Evolutionary conservation across 2,113 vertebrate species (phyloP).

Genomic region (Hiodon tergisus): DNA sequence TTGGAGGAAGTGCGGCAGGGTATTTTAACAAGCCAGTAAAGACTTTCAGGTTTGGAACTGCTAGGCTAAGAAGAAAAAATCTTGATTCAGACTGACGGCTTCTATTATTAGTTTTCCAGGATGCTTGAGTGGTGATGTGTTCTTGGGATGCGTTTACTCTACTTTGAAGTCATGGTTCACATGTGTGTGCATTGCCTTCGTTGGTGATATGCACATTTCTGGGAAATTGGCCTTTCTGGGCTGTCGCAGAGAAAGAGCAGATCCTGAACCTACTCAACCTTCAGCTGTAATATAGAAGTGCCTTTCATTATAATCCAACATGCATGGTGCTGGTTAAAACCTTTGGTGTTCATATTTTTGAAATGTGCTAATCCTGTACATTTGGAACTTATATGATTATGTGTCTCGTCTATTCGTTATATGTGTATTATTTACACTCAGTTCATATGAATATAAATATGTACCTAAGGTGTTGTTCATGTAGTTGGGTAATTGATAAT

Average conservation of each 20-base stretch:
- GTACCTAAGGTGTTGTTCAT: conserved; percentile 9
- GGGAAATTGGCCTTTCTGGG: not conserved
- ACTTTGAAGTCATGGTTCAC: not conserved
- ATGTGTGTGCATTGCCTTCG: too few relatives aligned
- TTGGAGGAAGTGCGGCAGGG: conserved; percentile 35
- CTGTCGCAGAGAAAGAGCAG: not conserved
- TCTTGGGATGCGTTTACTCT: not conserved
- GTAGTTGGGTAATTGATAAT: conserved; percentile 7
- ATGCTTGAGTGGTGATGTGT: not conserved
- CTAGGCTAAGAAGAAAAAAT: conserved; percentile 10
- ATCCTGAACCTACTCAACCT: not conserved
- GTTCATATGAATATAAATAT: not conserved
- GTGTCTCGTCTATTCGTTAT: too few relatives aligned
- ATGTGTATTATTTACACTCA: too few relatives aligned
- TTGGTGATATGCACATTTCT: not conserved
- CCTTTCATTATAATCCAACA: not conserved
- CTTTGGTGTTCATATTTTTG: not conserved
- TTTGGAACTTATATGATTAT: too few relatives aligned
- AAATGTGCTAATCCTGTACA: not conserved
- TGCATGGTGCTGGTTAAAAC: not conserved
- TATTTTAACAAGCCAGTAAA: conserved; percentile 44
- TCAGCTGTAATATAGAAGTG: not conserved
- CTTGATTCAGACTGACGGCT: conserved; percentile 26
- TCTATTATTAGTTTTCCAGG: not conserved
- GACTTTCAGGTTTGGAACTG: conserved; percentile 28